Conservation (phyloP, 2,113 vertebrate species). For the Atrichornis clamosus region DNA sequence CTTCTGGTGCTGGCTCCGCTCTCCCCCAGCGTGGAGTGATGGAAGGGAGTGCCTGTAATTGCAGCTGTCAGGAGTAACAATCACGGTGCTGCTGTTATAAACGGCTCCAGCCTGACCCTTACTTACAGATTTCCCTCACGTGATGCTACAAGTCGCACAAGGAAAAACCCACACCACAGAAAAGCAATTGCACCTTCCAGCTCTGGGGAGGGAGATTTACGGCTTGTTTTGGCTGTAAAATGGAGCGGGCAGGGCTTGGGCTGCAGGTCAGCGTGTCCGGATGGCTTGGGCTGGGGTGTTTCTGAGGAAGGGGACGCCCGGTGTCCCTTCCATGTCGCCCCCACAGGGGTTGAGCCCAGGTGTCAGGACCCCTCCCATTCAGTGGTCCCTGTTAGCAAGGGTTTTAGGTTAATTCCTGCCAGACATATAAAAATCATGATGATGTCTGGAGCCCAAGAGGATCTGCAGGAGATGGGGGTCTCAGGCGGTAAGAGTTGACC, state of each 20-base stretch:
- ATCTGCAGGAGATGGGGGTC: accelerated
- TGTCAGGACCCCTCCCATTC: accelerated
- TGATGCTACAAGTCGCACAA: neutral
- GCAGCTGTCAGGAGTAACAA: constrained; percentile 50
- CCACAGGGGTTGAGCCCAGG: neutral
- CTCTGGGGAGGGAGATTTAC: neutral
- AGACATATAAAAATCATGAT: accelerated
- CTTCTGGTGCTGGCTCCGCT: neutral
- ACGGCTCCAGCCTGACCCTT: constrained; percentile 41
- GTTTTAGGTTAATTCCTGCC: neutral
- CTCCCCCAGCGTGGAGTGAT: neutral
- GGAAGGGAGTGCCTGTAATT: constrained; percentile 17
- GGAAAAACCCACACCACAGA: neutral
- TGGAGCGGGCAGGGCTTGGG: accelerated
- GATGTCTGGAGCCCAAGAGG: neutral
- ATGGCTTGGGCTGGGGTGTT: neutral
- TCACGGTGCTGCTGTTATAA: neutral
- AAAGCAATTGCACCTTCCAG: neutral
- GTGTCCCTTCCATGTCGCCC: accelerated
- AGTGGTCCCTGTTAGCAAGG: neutral
- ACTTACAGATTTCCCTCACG: constrained; percentile 31
- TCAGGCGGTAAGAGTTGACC: neutral
- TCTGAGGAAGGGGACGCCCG: neutral
- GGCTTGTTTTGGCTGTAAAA: neutral
- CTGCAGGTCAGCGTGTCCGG: neutral